phyloP scores from a whole-genome alignment of 2,888 invertebrate species.

The Xanthorhoe designata region DNA sequence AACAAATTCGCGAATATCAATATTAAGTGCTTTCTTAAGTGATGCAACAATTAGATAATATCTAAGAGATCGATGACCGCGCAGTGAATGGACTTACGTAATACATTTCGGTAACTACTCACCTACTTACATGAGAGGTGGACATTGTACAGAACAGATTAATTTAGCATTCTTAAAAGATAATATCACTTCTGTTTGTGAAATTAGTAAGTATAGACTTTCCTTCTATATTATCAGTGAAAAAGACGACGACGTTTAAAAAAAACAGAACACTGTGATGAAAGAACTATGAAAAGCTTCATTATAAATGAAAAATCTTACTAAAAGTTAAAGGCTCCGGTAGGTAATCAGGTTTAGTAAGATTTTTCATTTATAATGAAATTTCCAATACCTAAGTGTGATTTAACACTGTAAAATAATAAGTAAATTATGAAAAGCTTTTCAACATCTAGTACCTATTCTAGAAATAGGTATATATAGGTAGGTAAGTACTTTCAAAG shows the following conservation, averaged over 20 bases:
- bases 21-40: slow-evolving; percentile 66
- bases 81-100: slow-evolving; percentile 65
- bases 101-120: slow-evolving; percentile 51
- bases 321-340: too few relatives aligned
- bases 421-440: too few relatives aligned
- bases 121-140: slow-evolving; percentile 56
- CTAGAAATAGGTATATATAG: too few relatives aligned
- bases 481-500: too few relatives aligned
- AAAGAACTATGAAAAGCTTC: background rate
- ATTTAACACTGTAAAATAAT: too few relatives aligned
- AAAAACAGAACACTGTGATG: background rate
- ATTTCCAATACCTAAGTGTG: too few relatives aligned
- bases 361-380: too few relatives aligned
- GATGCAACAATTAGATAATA: slow-evolving; percentile 77
- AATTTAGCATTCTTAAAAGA: slow-evolving; percentile 12
- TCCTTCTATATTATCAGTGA: background rate
- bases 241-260: background rate
- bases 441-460: too few relatives aligned
- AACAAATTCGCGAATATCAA: slow-evolving; percentile 56
- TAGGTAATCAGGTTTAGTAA: too few relatives aligned
- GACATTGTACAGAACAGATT: slow-evolving; percentile 37
- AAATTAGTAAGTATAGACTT: background rate
- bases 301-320: too few relatives aligned
- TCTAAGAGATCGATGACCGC: slow-evolving; percentile 64
- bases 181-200: too few relatives aligned